Conservation (phyloP, 1,140 invertebrate genomes). For the Aphaenogaster ashmeadi region DNA sequence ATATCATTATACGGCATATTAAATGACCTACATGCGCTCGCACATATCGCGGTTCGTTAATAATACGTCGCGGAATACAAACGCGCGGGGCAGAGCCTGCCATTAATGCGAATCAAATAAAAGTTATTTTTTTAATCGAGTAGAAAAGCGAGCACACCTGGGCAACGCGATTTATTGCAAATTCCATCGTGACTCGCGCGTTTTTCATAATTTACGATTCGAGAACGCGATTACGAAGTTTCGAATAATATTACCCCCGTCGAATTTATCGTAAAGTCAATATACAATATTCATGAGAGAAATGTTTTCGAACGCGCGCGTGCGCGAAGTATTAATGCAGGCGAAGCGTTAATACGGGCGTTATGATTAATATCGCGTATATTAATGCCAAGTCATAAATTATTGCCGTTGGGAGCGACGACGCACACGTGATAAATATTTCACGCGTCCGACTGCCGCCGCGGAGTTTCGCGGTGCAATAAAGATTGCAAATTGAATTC, state of each 20-base stretch:
- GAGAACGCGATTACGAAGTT: constrained; percentile 1
- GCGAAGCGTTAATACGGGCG: constrained; percentile 28
- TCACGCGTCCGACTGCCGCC: not conserved
- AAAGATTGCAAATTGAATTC: constrained; percentile 49
- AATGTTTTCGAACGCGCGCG: not conserved
- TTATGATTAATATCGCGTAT: constrained; percentile 44
- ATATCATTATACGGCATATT: not conserved
- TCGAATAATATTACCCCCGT: not conserved
- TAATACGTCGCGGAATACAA: not conserved
- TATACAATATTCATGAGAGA: constrained; percentile 23
- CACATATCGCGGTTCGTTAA: not conserved
- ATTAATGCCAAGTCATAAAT: constrained; percentile 38
- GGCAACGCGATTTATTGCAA: not conserved
- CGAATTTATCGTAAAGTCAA: constrained; percentile 19
- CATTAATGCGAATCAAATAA: constrained; percentile 15
- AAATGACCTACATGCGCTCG: not conserved
- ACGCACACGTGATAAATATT: constrained; percentile 45
- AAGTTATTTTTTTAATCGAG: constrained; percentile 25
- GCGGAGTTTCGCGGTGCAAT: not conserved
- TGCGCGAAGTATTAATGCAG: constrained; percentile 25
- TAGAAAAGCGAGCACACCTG: not conserved
- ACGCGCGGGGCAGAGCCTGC: not conserved
- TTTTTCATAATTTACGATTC: constrained; percentile 7
- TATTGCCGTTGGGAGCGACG: not conserved
- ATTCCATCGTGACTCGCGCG: not conserved